phyloP scores from a whole-genome alignment of 2,113 vertebrate species.

The Podiceps cristatus region DNA sequence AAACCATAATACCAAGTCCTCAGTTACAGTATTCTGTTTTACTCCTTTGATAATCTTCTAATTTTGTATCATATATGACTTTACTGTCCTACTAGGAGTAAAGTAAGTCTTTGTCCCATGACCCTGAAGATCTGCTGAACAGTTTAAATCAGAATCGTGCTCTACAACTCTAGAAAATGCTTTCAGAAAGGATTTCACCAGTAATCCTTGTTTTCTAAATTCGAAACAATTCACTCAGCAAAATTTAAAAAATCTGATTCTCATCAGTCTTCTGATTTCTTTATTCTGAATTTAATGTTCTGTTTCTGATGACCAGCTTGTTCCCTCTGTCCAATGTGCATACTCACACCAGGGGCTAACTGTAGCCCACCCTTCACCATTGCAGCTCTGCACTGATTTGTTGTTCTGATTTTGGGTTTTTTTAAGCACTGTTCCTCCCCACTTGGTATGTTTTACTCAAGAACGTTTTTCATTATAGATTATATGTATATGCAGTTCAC shows the following conservation, averaged over 20 bases:
- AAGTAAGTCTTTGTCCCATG: background rate
- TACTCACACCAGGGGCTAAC: background rate
- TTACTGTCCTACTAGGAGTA: background rate
- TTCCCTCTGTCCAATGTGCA: fast-evolving
- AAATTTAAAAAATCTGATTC: background rate
- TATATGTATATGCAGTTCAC: background rate
- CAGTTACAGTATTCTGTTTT: background rate
- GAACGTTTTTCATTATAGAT: background rate
- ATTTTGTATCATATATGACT: background rate
- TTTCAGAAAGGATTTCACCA: background rate
- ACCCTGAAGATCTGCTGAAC: background rate
- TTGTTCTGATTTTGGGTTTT: background rate
- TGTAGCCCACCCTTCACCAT: background rate
- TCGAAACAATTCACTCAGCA: background rate
- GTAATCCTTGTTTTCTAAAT: background rate
- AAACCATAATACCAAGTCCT: background rate
- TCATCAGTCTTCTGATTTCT: background rate
- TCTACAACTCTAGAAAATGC: background rate
- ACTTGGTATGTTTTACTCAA: background rate
- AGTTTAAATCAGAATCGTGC: background rate
- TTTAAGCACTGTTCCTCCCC: background rate
- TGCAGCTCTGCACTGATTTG: background rate
- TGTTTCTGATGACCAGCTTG: background rate
- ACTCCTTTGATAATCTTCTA: background rate
- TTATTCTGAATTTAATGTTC: background rate